Evolutionary conservation across 2,797 vertebrate genomes (phyloP).

Genomic region (Notolepis coatsorum): DNA sequence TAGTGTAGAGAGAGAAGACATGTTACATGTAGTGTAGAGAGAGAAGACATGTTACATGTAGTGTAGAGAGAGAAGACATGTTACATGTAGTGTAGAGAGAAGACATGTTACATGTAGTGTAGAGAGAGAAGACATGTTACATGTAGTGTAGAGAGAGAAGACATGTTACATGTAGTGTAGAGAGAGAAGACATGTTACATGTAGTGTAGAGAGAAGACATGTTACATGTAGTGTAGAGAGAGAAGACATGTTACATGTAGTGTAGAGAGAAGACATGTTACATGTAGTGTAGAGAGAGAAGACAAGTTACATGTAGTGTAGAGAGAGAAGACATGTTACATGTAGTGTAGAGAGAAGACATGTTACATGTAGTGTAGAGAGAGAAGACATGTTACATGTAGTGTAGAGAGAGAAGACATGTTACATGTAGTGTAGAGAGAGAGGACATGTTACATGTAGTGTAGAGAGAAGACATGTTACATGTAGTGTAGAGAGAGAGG

Average conservation of each 20-base stretch:
- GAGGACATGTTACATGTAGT: neutral
- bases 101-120: neutral
- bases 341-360: neutral
- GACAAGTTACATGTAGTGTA: too few species aligned
- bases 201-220: too few species aligned
- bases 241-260: slow-evolving; percentile 29
- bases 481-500: too few species aligned
- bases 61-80: neutral
- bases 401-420: neutral
- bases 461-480: slow-evolving; percentile 15
- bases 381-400: neutral
- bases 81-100: too few species aligned
- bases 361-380: too few species aligned
- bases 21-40: too few species aligned
- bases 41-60: neutral
- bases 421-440: too few species aligned
- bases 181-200: slow-evolving; percentile 19
- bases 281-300: neutral
- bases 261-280: neutral
- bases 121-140: slow-evolving; percentile 15
- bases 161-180: neutral
- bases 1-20: neutral
- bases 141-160: too few species aligned
- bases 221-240: neutral
- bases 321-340: neutral